A percentile compares a stretch with the other conserved stretches of the same genome.
phyloP scores from a whole-genome alignment of 2,797 vertebrate species.

The Crenichthys baileyi region DNA sequence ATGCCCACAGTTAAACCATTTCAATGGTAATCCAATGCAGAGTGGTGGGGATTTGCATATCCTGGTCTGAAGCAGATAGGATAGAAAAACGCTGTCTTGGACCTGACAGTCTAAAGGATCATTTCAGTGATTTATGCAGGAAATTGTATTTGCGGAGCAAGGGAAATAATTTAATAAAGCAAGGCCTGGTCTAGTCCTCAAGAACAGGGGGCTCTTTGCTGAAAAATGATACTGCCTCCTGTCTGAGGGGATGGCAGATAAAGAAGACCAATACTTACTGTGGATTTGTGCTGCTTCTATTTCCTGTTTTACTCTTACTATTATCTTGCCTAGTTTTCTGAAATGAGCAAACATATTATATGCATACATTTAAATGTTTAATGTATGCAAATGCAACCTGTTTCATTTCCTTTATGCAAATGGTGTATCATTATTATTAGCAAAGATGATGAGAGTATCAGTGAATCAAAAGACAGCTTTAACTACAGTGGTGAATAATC shows the following conservation, averaged over 20 bases:
- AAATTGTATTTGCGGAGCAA: conserved; percentile 83
- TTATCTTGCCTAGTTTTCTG: conserved; percentile 72
- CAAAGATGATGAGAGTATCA: conserved; percentile 71
- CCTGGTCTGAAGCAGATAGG: conserved; percentile 79
- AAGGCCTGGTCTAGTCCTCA: conserved; percentile 74
- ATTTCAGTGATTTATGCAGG: conserved; percentile 85
- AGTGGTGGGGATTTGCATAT: conserved; percentile 75
- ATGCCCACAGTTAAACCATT: conserved; percentile 76
- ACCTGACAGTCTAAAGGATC: conserved; percentile 81
- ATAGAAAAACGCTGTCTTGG: conserved; percentile 76
- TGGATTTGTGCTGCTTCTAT: conserved; percentile 76
- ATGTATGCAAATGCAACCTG: conserved; percentile 78
- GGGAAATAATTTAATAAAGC: conserved; percentile 84
- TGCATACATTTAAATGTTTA: conserved; percentile 76
- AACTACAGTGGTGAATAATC: conserved; percentile 69
- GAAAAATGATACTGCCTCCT: conserved; percentile 78
- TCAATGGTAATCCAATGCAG: conserved; percentile 77
- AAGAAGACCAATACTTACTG: conserved; percentile 78
- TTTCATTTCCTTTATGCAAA: conserved; percentile 82
- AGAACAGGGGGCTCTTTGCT: conserved; percentile 78
- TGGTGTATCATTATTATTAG: conserved; percentile 77
- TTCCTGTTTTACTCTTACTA: conserved; percentile 75
- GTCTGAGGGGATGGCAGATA: conserved; percentile 76
- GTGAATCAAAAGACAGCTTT: conserved; percentile 55
- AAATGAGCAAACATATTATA: conserved; percentile 76